Evolutionary conservation across 2,113 vertebrate species (phyloP).

Genomic region (Neodon shergylaensis): DNA sequence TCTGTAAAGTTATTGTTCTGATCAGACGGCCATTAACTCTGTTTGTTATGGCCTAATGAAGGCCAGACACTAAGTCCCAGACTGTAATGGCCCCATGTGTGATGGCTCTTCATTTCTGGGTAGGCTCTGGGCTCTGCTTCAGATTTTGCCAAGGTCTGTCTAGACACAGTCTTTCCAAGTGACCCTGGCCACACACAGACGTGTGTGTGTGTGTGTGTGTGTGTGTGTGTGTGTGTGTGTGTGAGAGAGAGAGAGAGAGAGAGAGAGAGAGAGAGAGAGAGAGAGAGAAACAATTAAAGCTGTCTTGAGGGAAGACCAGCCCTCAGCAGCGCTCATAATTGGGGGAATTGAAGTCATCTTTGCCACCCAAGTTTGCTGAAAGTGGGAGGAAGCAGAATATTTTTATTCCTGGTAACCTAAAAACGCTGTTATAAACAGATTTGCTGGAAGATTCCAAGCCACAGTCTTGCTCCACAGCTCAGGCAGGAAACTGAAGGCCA

Average conservation of each 20-base stretch:
- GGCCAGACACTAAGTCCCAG: conserved; percentile 38
- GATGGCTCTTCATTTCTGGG: background rate
- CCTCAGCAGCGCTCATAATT: background rate
- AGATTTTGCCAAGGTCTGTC: background rate
- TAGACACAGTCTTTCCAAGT: background rate
- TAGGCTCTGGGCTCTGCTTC: background rate
- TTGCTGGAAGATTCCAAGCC: conserved; percentile 15
- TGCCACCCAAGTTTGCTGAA: conserved; percentile 56
- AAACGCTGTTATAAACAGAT: conserved; percentile 63
- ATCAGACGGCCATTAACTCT: conserved; percentile 10
- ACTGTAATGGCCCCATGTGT: background rate
- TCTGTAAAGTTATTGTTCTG: conserved; percentile 39
- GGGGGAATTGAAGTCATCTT: conserved; percentile 53
- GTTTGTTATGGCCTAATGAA: conserved; percentile 3
- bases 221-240: background rate
- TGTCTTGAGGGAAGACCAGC: background rate
- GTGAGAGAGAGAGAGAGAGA: background rate
- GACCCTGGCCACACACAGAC: background rate
- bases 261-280: too few species aligned
- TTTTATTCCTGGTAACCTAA: conserved; percentile 71
- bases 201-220: background rate
- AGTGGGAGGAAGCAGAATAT: conserved; percentile 66
- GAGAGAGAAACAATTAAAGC: background rate
- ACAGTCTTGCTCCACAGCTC: background rate
- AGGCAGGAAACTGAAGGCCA: background rate